Evolutionary conservation across 1,140 invertebrate genomes (phyloP), one percentile per base, ranked within the genome.

Genomic region (Agrypnia vestita): DNA sequence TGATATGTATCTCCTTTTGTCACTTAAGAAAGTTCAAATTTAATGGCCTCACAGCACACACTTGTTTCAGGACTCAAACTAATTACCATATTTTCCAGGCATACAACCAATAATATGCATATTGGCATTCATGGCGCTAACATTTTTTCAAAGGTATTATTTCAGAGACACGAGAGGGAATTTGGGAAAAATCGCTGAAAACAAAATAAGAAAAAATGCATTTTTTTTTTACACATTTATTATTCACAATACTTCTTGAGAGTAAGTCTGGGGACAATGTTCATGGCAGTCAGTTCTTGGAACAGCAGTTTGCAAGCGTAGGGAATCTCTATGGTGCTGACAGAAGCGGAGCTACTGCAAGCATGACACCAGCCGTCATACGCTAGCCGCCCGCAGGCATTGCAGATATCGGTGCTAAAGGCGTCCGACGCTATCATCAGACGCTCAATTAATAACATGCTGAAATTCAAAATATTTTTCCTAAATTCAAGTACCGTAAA

Each of bases 291-390:
- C 0, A 99, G 89, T 88, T 99, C 99, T 88, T 99, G 98, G 86
- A 99, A 97, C 3, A 99, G 91, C 78, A 99, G 90, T 90, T 99
- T 99, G 88, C 97, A 99, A n/a, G 98, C 98, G 89, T 99, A 99
- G 0, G 99, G 98, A 90, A 99, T 98, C 53, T 95, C 95, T 80
- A 99, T 96, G 12, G 95, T 95, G 0, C 97, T 97, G 8, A 99
- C 95, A 80, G 95, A 92, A 4, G 93, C 93, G 71, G 97, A 97
- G 10, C 96, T 97, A 84, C 95, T 93, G 86, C 99, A 99, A 82
- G 94, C 95, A 85, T 98, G 96, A 86, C 98, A 99, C 96, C 97
- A 99, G 7, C 96, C 96, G 62, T 94, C 95, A 85, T 97, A 97
- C 8, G 97, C 98, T 77, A 99, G 92, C 15, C 98, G 89, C 3